phyloP scores from a whole-genome alignment of 1,140 invertebrate species.

The Prorops nasuta region DNA sequence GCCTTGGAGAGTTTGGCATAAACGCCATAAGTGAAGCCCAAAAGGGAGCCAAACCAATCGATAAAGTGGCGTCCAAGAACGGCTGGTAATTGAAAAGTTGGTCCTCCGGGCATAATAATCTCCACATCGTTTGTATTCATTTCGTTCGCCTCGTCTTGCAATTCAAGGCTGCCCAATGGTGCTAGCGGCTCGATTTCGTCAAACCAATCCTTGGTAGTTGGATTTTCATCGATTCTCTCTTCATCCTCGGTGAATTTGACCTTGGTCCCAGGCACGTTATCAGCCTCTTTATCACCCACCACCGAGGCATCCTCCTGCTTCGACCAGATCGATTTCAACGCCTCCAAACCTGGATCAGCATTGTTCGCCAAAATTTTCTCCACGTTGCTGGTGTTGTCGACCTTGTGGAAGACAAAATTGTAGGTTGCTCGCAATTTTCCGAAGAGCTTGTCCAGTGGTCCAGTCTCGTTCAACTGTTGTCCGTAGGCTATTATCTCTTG shows the following conservation, averaged over 20 bases:
- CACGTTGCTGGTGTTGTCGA: constrained; percentile 34
- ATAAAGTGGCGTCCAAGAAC: constrained; percentile 30
- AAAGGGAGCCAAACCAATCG: constrained; percentile 35
- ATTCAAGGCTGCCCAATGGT: constrained; percentile 23
- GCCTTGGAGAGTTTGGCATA: constrained; percentile 28
- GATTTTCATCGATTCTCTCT: constrained; percentile 3
- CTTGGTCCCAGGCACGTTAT: constrained; percentile 9
- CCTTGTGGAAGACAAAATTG: constrained; percentile 40
- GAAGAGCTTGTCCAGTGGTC: constrained; percentile 37
- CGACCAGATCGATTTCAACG: too few relatives aligned
- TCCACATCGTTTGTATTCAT: constrained; percentile 24
- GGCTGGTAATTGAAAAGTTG: constrained; percentile 20
- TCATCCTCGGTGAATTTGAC: constrained; percentile 4
- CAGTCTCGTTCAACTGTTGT: constrained; percentile 21
- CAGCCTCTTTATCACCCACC: too few relatives aligned
- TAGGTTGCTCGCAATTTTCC: constrained; percentile 43
- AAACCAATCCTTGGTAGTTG: constrained; percentile 24
- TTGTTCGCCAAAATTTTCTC: constrained; percentile 29
- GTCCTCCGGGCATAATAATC: constrained; percentile 14
- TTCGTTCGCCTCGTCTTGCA: constrained; percentile 21
- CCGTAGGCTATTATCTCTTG: constrained; percentile 30
- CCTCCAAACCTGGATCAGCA: too few relatives aligned
- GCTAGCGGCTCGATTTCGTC: constrained; percentile 24
- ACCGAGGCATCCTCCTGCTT: too few relatives aligned
- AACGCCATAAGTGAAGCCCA: constrained; percentile 28